Evolutionary conservation across 2,113 vertebrate species (phyloP).

Genomic region (Cercocebus atys): DNA sequence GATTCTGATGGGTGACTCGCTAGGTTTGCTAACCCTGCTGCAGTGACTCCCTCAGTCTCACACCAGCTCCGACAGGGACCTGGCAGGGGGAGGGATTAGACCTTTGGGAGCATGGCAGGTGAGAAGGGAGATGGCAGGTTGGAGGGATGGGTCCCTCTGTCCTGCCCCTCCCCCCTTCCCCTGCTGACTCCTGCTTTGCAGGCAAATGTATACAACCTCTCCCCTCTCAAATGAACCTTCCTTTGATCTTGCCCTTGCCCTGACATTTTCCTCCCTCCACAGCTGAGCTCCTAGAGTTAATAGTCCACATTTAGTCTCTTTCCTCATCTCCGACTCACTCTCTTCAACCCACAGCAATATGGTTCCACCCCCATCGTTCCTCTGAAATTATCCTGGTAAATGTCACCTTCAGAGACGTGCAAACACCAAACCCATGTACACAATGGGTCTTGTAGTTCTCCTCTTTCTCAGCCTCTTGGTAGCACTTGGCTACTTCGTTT

Average conservation of each 20-base stretch:
- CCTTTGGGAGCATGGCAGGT: background rate
- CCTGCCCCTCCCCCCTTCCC: fast-evolving
- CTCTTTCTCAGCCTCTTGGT: background rate
- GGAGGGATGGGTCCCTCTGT: background rate
- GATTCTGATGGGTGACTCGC: background rate
- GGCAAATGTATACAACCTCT: background rate
- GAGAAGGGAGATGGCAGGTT: background rate
- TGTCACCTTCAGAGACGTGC: background rate
- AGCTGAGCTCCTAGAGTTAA: background rate
- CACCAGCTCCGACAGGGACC: background rate
- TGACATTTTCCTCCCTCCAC: background rate
- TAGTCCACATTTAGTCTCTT: background rate
- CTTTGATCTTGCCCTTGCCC: background rate
- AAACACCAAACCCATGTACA: background rate
- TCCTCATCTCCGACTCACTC: background rate
- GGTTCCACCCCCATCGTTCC: background rate
- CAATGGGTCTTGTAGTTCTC: background rate
- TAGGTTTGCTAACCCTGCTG: background rate
- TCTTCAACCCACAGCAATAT: background rate
- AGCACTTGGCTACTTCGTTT: background rate
- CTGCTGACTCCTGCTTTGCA: background rate
- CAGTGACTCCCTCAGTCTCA: too few species aligned
- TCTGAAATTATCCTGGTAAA: background rate
- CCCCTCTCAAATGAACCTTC: background rate
- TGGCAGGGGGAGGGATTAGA: background rate